Percentiles rank a stretch among this genome's conserved stretches.
Evolutionary conservation across 2,888 invertebrate species (phyloP).

Genomic region (Callimorpha dominula): DNA sequence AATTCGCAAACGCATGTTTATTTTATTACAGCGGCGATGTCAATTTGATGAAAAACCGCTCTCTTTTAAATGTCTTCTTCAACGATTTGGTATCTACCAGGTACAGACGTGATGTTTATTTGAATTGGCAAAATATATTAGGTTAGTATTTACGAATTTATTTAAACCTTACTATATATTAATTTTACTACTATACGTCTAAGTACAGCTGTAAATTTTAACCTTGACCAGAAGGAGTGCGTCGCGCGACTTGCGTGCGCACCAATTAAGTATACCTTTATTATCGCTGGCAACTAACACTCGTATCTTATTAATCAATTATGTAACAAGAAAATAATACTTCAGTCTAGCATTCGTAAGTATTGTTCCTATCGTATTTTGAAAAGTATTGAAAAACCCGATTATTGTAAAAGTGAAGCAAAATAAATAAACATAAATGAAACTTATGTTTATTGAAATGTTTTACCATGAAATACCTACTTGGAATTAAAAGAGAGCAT

Average conservation of each 20-base stretch:
- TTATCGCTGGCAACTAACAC: neutral
- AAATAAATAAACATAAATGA: neutral
- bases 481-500: neutral
- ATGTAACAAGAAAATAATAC: neutral
- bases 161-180: too few species aligned
- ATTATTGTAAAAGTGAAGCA: neutral
- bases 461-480: neutral
- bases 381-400: neutral
- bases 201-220: neutral
- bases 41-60: constrained; percentile 78
- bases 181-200: neutral
- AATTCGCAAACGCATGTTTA: neutral
- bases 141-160: constrained; percentile 76
- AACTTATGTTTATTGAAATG: neutral
- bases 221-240: neutral
- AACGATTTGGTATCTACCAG: constrained; percentile 89
- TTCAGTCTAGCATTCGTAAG: neutral
- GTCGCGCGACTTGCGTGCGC: neutral
- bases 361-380: neutral
- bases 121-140: constrained; percentile 90
- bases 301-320: neutral
- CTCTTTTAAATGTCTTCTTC: constrained; percentile 89
- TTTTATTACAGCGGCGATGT: constrained; percentile 74
- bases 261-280: neutral
- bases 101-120: constrained; percentile 89